Percentiles rank a stretch among this genome's conserved stretches.
phyloP scores from a whole-genome alignment of 2,113 vertebrate species.

The Columbina picui region DNA sequence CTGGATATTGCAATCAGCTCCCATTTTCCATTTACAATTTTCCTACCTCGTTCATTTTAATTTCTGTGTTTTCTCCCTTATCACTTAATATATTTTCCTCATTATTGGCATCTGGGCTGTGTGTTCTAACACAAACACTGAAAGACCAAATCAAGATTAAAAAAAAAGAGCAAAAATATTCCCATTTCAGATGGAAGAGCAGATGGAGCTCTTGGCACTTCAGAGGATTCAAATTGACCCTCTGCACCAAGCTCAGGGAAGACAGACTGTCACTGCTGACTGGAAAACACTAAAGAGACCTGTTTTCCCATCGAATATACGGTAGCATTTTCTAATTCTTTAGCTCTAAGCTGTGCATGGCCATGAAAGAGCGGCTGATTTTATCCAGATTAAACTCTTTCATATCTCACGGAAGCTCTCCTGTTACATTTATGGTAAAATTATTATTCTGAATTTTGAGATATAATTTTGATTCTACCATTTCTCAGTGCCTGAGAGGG shows the following conservation, averaged over 20 bases:
- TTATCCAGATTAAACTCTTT: not conserved
- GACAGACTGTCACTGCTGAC: slow-evolving; percentile 76
- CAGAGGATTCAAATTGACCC: slow-evolving; percentile 80
- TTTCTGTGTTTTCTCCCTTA: slow-evolving; percentile 60
- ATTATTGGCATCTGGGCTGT: slow-evolving; percentile 73
- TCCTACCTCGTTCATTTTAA: slow-evolving; percentile 54
- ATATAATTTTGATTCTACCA: not conserved
- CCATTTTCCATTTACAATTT: slow-evolving; percentile 54
- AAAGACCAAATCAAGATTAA: slow-evolving; percentile 79
- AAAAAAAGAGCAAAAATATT: slow-evolving; percentile 80
- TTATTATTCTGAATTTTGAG: not conserved
- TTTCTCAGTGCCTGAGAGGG: not conserved
- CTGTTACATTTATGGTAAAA: not conserved
- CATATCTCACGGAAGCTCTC: not conserved
- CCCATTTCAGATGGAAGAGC: slow-evolving; percentile 83
- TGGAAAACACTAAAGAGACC: slow-evolving; percentile 63
- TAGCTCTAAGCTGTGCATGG: slow-evolving; percentile 13
- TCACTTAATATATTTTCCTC: slow-evolving; percentile 68
- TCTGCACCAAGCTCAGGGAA: slow-evolving; percentile 74
- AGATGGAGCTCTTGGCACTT: slow-evolving; percentile 84
- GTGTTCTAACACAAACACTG: slow-evolving; percentile 69
- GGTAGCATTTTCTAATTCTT: slow-evolving; percentile 59
- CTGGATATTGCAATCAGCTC: slow-evolving; percentile 35
- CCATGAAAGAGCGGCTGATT: slow-evolving; percentile 25
- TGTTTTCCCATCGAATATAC: slow-evolving; percentile 53